phyloP scores from a whole-genome alignment of 2,113 vertebrate genomes.

The Chaetodon trifascialis region DNA sequence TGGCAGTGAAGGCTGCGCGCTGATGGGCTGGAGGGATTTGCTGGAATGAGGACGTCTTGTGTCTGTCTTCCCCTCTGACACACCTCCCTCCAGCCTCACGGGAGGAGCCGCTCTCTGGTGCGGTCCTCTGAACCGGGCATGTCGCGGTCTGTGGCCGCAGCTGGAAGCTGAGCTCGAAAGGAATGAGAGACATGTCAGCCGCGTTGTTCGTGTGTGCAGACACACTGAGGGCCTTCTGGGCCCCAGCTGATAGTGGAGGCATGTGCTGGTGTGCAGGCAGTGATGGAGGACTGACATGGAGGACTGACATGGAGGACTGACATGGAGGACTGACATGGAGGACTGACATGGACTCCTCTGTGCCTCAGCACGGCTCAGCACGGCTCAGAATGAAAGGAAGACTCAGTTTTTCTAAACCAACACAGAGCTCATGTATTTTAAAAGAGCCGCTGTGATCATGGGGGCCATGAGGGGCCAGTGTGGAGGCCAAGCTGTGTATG shows the following conservation, averaged over 20 bases:
- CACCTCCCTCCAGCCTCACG: conserved; percentile 62
- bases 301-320: too few species aligned
- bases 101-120: conserved; percentile 7
- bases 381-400: not conserved
- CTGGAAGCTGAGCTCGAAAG: conserved; percentile 36
- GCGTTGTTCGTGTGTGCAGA: not conserved
- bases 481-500: not conserved
- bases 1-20: not conserved
- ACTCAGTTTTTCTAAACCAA: not conserved
- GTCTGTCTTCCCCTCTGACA: conserved; percentile 41
- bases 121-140: not conserved
- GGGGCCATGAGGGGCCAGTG: too few species aligned
- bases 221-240: conserved; percentile 8
- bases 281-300: not conserved
- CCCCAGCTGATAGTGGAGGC: not conserved
- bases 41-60: conserved; percentile 1
- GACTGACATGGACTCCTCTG: conserved; percentile 22
- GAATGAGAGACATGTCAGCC: conserved; percentile 13
- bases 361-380: not conserved
- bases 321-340: too few species aligned
- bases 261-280: conserved; percentile 5
- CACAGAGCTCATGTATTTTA: too few species aligned
- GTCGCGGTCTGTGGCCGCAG: conserved; percentile 46
- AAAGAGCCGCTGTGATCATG: too few species aligned
- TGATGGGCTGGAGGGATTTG: not conserved